Percentiles rank a stretch among this genome's conserved stretches.
phyloP scores from a whole-genome alignment of 2,113 vertebrate genomes.

The Prochilodus magdalenae region DNA sequence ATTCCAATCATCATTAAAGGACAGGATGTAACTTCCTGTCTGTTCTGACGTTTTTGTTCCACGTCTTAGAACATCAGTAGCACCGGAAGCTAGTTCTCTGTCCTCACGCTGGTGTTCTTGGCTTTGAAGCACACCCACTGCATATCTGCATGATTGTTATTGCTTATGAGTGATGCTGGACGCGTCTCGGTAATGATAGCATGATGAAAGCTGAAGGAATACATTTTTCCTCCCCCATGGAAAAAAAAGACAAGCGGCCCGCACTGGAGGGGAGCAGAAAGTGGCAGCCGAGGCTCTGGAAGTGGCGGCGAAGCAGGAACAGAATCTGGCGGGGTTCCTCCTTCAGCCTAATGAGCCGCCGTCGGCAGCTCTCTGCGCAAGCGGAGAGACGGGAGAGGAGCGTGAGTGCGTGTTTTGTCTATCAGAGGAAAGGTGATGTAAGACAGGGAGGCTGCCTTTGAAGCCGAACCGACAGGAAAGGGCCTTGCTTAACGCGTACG shows the following conservation, averaged over 20 bases:
- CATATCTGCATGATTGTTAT: background rate
- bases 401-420: background rate
- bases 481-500: background rate
- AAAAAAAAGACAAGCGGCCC: background rate
- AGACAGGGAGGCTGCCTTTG: background rate
- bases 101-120: background rate
- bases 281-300: background rate
- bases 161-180: background rate
- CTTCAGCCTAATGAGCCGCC: constrained; percentile 13
- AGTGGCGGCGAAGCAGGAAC: background rate
- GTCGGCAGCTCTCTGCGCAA: background rate
- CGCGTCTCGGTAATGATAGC: background rate
- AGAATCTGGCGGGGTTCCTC: background rate
- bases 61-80: background rate
- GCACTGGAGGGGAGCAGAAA: background rate
- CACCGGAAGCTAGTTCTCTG: background rate
- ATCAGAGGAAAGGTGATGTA: constrained; percentile 24
- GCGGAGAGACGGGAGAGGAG: background rate
- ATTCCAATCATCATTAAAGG: no score
- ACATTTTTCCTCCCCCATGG: background rate
- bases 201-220: background rate
- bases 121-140: background rate
- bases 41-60: background rate
- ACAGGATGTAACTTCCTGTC: no score
- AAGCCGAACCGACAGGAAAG: constrained; percentile 1